Evolutionary conservation across 2,888 invertebrate species (phyloP).

Genomic region (Lepidochrysops patricia): DNA sequence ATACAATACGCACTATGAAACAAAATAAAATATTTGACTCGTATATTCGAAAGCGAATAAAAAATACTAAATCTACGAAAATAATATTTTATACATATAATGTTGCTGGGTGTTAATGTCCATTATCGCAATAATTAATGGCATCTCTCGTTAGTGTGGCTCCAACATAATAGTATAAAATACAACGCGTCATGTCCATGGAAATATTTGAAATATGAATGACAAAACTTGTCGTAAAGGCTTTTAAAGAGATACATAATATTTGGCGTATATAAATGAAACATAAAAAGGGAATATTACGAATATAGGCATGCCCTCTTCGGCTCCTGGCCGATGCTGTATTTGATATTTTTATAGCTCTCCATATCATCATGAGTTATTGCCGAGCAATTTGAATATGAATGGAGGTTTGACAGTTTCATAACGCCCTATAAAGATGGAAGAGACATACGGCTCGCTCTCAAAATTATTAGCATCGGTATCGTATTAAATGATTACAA

Average conservation of each 20-base stretch:
- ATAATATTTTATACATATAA: no score
- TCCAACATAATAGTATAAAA: no score
- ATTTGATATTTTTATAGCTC: conserved; percentile 68
- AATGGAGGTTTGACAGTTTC: conserved; percentile 57
- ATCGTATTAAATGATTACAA: background rate
- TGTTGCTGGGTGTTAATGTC: no score
- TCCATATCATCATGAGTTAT: conserved; percentile 63
- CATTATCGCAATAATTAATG: no score
- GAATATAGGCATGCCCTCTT: conserved; percentile 3
- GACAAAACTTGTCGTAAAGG: background rate
- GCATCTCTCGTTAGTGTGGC: no score
- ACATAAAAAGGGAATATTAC: conserved; percentile 6
- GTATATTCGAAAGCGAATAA: background rate
- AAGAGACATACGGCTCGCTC: conserved; percentile 24
- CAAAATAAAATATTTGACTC: background rate
- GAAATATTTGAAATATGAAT: background rate
- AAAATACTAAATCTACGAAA: background rate
- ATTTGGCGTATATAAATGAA: conserved; percentile 8
- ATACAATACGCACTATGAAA: background rate
- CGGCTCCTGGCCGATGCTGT: conserved; percentile 39
- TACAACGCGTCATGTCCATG: background rate
- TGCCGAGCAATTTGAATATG: conserved; percentile 60
- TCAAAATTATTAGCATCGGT: conserved; percentile 18
- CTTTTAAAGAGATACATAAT: background rate
- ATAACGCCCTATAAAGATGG: conserved; percentile 40